Evolutionary conservation across 2,888 invertebrate genomes (phyloP).

Genomic region (Neoscelio sp.): DNA sequence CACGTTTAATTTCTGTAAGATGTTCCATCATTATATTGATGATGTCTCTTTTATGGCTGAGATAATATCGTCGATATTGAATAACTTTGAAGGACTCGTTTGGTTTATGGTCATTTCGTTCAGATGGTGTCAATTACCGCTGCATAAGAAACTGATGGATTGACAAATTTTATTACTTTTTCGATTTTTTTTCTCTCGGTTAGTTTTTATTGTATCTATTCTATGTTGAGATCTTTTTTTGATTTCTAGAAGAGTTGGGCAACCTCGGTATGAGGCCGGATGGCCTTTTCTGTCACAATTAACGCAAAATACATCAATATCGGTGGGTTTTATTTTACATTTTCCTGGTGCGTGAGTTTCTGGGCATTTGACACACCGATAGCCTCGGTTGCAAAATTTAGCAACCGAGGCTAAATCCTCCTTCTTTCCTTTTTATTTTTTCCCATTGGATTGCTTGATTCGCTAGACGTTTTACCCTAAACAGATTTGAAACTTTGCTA

Average conservation of each 20-base stretch:
- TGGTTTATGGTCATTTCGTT: too few species aligned
- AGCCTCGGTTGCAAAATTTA: background rate
- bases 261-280: slow-evolving; percentile 4
- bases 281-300: slow-evolving; percentile 12
- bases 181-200: background rate
- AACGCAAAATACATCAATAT: slow-evolving; percentile 4
- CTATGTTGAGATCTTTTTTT: background rate
- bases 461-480: background rate
- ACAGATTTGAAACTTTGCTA: too few species aligned
- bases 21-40: too few species aligned
- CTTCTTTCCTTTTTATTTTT: background rate
- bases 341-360: background rate
- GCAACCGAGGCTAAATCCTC: background rate
- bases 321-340: background rate
- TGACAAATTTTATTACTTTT: too few species aligned
- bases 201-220: background rate
- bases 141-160: too few species aligned
- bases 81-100: too few species aligned
- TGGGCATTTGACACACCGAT: slow-evolving; percentile 10
- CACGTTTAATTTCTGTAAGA: too few species aligned
- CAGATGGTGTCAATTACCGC: too few species aligned
- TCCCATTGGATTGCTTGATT: background rate
- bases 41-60: too few species aligned
- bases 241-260: background rate
- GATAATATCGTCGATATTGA: too few species aligned